Conservation (phyloP, 2,888 invertebrate species). For the Caprella mutica region DNA sequence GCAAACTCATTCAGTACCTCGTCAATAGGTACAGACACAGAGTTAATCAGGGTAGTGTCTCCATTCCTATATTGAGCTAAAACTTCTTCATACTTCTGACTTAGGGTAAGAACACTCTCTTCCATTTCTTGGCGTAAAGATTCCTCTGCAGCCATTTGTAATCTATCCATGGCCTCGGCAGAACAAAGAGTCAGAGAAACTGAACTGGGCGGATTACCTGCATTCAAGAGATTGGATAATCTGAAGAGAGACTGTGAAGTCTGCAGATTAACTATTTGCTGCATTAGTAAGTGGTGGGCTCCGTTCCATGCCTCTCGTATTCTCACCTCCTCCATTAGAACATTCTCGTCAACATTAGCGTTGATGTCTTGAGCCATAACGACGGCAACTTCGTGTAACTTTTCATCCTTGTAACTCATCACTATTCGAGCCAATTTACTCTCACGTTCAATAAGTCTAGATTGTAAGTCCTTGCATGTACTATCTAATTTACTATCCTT, state of each 20-base stretch:
- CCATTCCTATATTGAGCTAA: slow-evolving; percentile 49
- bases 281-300: slow-evolving; percentile 61
- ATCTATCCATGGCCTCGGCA: slow-evolving; percentile 49
- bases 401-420: slow-evolving; percentile 55
- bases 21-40: slow-evolving; percentile 35
- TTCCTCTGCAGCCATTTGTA: slow-evolving; percentile 62
- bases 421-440: slow-evolving; percentile 52
- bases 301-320: slow-evolving; percentile 63
- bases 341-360: slow-evolving; percentile 44
- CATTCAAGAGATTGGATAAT: slow-evolving; percentile 20
- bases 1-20: slow-evolving; percentile 53
- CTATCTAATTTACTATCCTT: slow-evolving; percentile 5
- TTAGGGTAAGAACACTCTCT: slow-evolving; percentile 55
- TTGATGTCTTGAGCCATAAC: slow-evolving; percentile 51
- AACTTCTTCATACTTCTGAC: slow-evolving; percentile 54
- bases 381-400: slow-evolving; percentile 57
- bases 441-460: slow-evolving; percentile 46
- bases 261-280: slow-evolving; percentile 50
- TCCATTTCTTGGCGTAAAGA: slow-evolving; percentile 61
- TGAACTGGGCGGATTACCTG: not conserved
- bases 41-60: slow-evolving; percentile 41
- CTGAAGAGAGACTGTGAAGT: slow-evolving; percentile 48
- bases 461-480: slow-evolving; percentile 37
- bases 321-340: slow-evolving; percentile 49
- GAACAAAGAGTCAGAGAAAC: slow-evolving; percentile 7